Percentiles rank a stretch among this genome's conserved stretches.
phyloP scores from a whole-genome alignment of 2,113 vertebrate genomes.

The Ptilonorhynchus violaceus region DNA sequence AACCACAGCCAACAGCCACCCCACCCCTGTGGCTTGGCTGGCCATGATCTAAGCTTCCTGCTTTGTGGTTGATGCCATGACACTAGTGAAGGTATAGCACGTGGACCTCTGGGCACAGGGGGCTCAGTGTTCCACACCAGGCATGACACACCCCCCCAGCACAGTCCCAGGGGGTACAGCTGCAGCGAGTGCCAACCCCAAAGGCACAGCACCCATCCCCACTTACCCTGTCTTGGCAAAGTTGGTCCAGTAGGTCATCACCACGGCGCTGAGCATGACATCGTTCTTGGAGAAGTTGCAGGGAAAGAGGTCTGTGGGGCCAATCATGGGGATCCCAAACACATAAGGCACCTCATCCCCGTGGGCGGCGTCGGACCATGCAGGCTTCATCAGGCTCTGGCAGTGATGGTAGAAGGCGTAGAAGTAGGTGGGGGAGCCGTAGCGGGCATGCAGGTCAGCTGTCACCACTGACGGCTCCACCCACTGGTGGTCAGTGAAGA shows the following conservation, averaged over 20 bases:
- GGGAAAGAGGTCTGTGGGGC: constrained; percentile 95
- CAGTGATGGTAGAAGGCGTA: constrained; percentile 99
- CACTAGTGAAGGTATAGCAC: background rate
- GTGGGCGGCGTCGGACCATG: constrained; percentile 96
- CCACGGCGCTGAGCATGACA: constrained; percentile 96
- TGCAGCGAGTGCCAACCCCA: background rate
- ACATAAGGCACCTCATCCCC: constrained; percentile 98
- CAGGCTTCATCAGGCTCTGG: constrained; percentile 99
- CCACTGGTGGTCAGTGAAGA: constrained; percentile 99
- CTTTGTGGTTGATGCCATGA: background rate
- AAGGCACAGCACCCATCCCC: background rate
- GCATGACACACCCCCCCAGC: background rate
- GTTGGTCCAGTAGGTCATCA: constrained; percentile 99
- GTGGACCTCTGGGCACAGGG: rapidly evolving
- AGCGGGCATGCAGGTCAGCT: constrained; percentile 93
- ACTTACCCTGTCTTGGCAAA: constrained; percentile 99
- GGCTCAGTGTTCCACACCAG: background rate
- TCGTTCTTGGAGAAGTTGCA: constrained; percentile 99
- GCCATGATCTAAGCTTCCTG: background rate
- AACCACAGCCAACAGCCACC: background rate
- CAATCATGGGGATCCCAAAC: constrained; percentile 97
- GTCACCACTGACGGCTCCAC: constrained; percentile 97
- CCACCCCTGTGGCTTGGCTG: rapidly evolving
- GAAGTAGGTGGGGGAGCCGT: constrained; percentile 97
- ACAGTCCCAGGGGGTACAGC: background rate